Base-by-base conservation (phyloP, 2,888 invertebrate genomes). In the Rhingia rostrata region DNA sequence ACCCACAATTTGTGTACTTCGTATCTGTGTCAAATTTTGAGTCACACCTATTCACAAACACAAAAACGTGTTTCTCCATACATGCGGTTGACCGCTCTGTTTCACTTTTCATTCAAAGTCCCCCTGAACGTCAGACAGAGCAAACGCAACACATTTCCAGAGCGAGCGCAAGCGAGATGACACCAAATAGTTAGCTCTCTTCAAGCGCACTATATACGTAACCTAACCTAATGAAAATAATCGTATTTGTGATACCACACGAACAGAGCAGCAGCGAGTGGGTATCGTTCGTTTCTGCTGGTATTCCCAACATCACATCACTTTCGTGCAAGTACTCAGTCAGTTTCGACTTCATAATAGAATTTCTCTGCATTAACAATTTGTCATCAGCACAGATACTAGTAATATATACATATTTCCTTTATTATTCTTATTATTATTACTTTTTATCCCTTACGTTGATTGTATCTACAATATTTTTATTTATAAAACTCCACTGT, bases 291-390 rank as follows among this genome's bases (percentile, higher is more conserved):
- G 84, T 80, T 75, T 84, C 80, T 80, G 74, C 80, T 84, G 66
- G 80, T 80, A 80, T 84, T 75, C 54, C 84, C 64, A 80, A 80
- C 80, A 84, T 80, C 83, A 84, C 83, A 84, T 84, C 84, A 84
- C 80, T 70, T 84, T 80, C 74, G 74, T 84, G 84, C 80, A 75
- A 84, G 84, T 70, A 61, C 75, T 84, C 84, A 80, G 84, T 84
- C 84, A 80, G 84, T 70, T 84, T 84, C 83, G 83, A 84, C 80
- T 84, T 80, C 79, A 84, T 74, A 84, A 74, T 72, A 84, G 80
- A 84, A 80, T 64, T 84, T 84, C 80, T 84, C 84, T 84, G 84
- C 84, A 84, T 75, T 64, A 77, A 70, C 56, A 73, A 83, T 72
- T 83, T 84, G 67, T 79, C 83, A 84, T 80, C 84, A 84, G 64